Evolutionary conservation across 2,113 vertebrate species (phyloP).

Genomic region (Dromiciops gliroides): DNA sequence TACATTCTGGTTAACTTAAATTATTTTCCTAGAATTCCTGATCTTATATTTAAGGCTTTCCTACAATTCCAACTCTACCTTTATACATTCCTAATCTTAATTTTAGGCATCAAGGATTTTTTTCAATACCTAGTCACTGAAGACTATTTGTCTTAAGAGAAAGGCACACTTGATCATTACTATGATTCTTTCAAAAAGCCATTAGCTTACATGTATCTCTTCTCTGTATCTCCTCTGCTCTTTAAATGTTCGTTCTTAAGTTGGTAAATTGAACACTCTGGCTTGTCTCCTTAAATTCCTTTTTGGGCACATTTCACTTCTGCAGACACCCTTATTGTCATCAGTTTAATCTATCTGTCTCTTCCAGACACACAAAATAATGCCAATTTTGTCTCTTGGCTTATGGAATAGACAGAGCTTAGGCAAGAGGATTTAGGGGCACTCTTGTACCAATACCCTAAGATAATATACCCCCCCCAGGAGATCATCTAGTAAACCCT

Average conservation of each 20-base stretch:
- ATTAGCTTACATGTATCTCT: not conserved
- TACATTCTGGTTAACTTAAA: not conserved
- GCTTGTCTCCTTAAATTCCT: not conserved
- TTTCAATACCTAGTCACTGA: not conserved
- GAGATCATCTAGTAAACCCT: not conserved
- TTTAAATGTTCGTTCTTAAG: not conserved
- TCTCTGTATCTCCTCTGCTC: not conserved
- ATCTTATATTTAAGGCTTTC: no score
- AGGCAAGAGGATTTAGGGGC: not conserved
- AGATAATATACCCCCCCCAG: not conserved
- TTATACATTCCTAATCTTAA: not conserved
- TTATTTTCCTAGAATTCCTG: not conserved
- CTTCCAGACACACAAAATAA: not conserved
- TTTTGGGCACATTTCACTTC: not conserved
- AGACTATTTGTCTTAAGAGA: not conserved
- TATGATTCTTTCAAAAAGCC: not conserved
- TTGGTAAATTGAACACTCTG: not conserved
- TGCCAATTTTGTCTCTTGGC: not conserved
- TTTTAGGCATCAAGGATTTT: no score
- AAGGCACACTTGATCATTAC: not conserved
- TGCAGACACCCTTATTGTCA: not conserved
- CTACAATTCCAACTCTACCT: rapidly evolving
- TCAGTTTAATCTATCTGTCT: not conserved
- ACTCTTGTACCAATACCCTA: not conserved
- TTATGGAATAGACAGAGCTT: not conserved